Conservation (phyloP, 1,140 invertebrate genomes). For the Nomia melanderi region DNA sequence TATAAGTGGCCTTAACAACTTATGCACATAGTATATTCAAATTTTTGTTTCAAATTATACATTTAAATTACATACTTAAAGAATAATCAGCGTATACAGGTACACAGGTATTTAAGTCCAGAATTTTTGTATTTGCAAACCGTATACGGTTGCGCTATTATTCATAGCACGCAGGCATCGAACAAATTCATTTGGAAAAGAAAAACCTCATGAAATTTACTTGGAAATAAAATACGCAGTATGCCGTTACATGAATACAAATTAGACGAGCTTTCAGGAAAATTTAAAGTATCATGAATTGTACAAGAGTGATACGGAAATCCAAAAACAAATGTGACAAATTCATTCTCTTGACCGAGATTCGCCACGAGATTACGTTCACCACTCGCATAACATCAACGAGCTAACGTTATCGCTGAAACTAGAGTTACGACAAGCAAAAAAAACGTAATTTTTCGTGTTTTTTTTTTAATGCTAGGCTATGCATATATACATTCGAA, state of each 20-base stretch:
- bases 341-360: background rate
- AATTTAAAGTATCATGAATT: constrained; percentile 1
- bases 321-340: background rate
- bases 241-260: background rate
- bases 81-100: no score
- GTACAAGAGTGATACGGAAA: background rate
- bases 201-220: background rate
- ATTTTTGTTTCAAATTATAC: no score
- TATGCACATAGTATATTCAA: no score
- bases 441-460: background rate
- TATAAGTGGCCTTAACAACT: no score
- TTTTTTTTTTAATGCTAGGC: no score
- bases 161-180: background rate
- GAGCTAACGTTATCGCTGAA: background rate
- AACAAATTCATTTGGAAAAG: background rate
- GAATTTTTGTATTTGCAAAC: background rate
- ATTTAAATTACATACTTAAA: no score
- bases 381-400: background rate
- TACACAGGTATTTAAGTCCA: no score
- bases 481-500: no score
- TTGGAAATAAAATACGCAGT: background rate
- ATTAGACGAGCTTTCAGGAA: background rate
- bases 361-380: background rate
- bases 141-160: background rate
- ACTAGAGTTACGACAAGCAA: background rate